Evolutionary conservation across 2,888 invertebrate genomes (phyloP).

Genomic region (Chydorus sphaericus): DNA sequence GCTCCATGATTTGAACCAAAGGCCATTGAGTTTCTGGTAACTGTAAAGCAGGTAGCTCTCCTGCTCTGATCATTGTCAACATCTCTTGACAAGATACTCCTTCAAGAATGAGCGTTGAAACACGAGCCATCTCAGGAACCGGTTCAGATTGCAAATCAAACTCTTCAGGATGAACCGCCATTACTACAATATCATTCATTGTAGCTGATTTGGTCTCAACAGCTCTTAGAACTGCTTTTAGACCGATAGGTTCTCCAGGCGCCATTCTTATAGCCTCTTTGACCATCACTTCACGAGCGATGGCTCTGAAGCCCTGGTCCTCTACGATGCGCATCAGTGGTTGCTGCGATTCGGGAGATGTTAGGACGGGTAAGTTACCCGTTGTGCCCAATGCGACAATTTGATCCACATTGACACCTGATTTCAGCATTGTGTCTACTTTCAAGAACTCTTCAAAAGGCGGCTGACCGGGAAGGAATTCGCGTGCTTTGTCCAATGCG

Average conservation of each 20-base stretch:
- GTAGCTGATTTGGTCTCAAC: slow-evolving; percentile 62
- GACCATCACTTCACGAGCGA: slow-evolving; percentile 40
- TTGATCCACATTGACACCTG: slow-evolving; percentile 57
- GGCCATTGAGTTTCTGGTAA: slow-evolving; percentile 72
- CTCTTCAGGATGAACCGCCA: slow-evolving; percentile 1
- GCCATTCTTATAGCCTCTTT: slow-evolving; percentile 31
- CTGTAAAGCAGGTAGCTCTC: slow-evolving; percentile 60
- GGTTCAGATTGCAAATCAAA: slow-evolving; percentile 1
- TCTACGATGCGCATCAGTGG: slow-evolving; percentile 72
- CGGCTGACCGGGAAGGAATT: slow-evolving; percentile 64
- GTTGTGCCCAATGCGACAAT: slow-evolving; percentile 63
- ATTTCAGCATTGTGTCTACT: slow-evolving; percentile 59
- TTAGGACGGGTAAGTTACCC: slow-evolving; percentile 57
- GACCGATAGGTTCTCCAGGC: slow-evolving; percentile 53
- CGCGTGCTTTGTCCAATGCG: slow-evolving; percentile 40
- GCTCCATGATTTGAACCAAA: slow-evolving; percentile 65
- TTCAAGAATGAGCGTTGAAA: slow-evolving; percentile 30
- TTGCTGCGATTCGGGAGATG: slow-evolving; percentile 66
- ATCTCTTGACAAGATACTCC: slow-evolving; percentile 63
- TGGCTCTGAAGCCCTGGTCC: slow-evolving; percentile 60
- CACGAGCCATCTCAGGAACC: not conserved
- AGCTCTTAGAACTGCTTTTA: slow-evolving; percentile 73
- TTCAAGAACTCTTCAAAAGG: slow-evolving; percentile 67
- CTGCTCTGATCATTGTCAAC: slow-evolving; percentile 58
- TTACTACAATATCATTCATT: slow-evolving; percentile 65